Evolutionary conservation across 2,888 invertebrate genomes (phyloP).

Genomic region (Hydrotaea diabolus): DNA sequence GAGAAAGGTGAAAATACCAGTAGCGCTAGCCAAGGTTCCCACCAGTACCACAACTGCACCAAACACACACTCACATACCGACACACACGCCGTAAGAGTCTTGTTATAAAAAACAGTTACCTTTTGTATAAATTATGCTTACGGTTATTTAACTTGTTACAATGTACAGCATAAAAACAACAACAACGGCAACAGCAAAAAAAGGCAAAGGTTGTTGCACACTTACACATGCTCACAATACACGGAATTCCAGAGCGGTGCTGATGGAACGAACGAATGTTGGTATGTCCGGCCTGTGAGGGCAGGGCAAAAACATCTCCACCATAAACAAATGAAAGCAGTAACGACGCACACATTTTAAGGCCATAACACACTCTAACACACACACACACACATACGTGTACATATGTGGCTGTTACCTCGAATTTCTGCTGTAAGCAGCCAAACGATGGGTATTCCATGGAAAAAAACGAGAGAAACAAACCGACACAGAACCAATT

Average conservation of each 20-base stretch:
- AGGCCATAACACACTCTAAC: constrained; percentile 41
- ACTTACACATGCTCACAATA: not conserved
- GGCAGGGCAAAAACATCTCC: constrained; percentile 11
- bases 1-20: no score
- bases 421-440: constrained; percentile 29
- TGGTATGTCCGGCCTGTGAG: not conserved
- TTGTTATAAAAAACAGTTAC: constrained; percentile 28
- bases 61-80: not conserved
- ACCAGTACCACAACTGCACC: not conserved
- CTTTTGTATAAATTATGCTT: constrained; percentile 51
- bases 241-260: not conserved
- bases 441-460: constrained; percentile 26
- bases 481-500: constrained; percentile 42
- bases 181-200: not conserved
- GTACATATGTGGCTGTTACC: constrained; percentile 14
- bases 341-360: not conserved
- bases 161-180: constrained; percentile 34
- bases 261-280: not conserved
- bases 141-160: constrained; percentile 61
- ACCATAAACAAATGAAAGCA: not conserved
- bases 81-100: not conserved
- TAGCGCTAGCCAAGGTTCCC: no score
- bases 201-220: constrained; percentile 28
- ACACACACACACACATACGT: constrained; percentile 2
- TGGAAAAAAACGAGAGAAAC: constrained; percentile 2